Conservation (phyloP, 2,113 vertebrate genomes). For the Rhinichthys klamathensis region DNA sequence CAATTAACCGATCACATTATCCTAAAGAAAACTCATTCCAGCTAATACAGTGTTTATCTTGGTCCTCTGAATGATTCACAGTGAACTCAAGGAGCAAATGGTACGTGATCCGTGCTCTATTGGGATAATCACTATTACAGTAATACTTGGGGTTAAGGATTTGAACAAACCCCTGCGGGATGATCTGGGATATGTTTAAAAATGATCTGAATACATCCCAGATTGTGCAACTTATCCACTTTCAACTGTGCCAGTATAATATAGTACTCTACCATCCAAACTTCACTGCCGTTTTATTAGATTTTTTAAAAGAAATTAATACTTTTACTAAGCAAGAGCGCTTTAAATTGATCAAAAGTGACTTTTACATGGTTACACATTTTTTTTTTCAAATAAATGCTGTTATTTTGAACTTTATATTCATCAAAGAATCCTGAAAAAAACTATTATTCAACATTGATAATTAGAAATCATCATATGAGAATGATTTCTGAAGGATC, state of each 20-base stretch:
- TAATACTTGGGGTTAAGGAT: constrained; percentile 14
- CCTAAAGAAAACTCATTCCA: constrained; percentile 26
- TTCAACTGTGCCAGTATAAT: not conserved
- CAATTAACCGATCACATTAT: constrained; percentile 17
- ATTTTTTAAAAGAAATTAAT: not conserved
- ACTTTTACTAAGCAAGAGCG: not conserved
- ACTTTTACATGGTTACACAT: no score
- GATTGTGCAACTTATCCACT: not conserved
- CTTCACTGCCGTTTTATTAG: no score
- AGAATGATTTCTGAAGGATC: not conserved
- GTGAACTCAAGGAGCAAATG: not conserved
- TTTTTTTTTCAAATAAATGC: no score
- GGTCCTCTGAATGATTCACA: constrained; percentile 13
- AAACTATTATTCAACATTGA: no score
- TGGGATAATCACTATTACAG: constrained; percentile 7
- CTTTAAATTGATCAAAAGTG: not conserved
- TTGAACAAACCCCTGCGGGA: constrained; percentile 25
- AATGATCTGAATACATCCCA: not conserved
- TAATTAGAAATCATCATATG: no score
- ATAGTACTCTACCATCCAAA: no score
- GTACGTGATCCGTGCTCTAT: not conserved
- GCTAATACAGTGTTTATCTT: constrained; percentile 26
- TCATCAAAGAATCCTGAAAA: not conserved
- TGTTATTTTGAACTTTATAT: not conserved
- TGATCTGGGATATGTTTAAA: not conserved